phyloP scores from a whole-genome alignment of 92 coral and sea anemone species.

The Porites divaricata region DNA sequence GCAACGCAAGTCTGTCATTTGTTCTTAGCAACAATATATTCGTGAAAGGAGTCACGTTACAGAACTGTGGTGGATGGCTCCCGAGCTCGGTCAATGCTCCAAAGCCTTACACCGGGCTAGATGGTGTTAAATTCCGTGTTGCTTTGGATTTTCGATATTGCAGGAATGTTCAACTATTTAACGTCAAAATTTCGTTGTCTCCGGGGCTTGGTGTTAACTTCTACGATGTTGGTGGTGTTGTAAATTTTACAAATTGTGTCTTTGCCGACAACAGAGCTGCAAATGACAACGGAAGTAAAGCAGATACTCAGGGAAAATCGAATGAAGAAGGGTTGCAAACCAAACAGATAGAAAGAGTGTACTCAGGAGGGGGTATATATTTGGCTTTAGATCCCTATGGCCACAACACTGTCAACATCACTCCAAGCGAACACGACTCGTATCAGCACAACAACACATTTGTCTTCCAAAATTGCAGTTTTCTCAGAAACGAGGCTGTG shows the following conservation, averaged over 20 bases:
- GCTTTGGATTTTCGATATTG: conserved; percentile 74
- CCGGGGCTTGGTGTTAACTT: conserved; percentile 76
- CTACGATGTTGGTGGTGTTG: conserved; percentile 72
- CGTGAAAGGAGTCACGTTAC: conserved; percentile 34
- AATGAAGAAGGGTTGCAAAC: neutral
- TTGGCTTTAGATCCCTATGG: conserved; percentile 66
- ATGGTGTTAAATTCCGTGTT: conserved; percentile 45
- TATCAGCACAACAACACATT: conserved; percentile 60
- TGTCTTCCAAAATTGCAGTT: conserved; percentile 69
- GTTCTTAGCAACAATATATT: conserved; percentile 43
- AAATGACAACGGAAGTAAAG: neutral
- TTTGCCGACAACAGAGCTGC: conserved; percentile 59
- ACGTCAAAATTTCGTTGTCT: conserved; percentile 62
- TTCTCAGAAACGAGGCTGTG: conserved; percentile 72
- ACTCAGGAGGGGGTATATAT: conserved; percentile 86
- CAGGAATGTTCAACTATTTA: conserved; percentile 44
- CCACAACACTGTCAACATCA: conserved; percentile 44
- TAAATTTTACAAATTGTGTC: conserved; percentile 51
- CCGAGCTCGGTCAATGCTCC: conserved; percentile 26
- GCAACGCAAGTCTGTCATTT: conserved; percentile 54
- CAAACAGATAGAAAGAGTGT: conserved; percentile 8
- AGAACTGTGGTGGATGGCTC: conserved; percentile 56
- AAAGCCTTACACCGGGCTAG: conserved; percentile 11
- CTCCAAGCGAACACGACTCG: conserved; percentile 38
- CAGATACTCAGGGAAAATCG: neutral